phyloP scores from a whole-genome alignment of 2,888 invertebrate species.

The Tetanocera ferruginea region DNA sequence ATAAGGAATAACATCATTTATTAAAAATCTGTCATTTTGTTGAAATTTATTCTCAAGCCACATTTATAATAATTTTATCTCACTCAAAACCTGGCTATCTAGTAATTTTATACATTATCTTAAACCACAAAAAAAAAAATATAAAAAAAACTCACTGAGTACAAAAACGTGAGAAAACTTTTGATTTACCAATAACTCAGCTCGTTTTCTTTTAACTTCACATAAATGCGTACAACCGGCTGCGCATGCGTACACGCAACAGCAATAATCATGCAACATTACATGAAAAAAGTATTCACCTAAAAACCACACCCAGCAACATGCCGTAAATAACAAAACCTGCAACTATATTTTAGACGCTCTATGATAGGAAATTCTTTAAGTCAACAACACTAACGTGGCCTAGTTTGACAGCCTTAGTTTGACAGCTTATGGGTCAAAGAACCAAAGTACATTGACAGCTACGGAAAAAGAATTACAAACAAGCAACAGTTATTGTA shows the following conservation, averaged over 20 bases:
- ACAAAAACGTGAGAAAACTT: constrained; percentile 1
- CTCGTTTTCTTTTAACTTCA: background rate
- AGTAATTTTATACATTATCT: too few species aligned
- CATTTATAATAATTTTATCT: too few species aligned
- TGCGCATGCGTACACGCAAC: background rate
- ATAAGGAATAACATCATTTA: too few species aligned
- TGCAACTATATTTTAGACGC: background rate
- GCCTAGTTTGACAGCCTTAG: background rate
- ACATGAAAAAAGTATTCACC: background rate
- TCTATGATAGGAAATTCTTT: background rate
- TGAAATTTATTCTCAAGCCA: too few species aligned
- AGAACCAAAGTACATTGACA: background rate
- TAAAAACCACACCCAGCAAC: too few species aligned
- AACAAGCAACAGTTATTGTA: background rate
- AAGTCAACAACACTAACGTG: background rate
- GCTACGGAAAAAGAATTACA: background rate
- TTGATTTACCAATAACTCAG: background rate
- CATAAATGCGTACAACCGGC: background rate
- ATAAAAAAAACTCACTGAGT: background rate
- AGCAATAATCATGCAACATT: background rate
- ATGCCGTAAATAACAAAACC: too few species aligned
- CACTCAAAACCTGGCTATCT: too few species aligned
- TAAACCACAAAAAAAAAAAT: background rate
- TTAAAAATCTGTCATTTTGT: too few species aligned
- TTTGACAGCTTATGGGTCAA: background rate